Evolutionary conservation across 2,888 invertebrate species (phyloP).

Genomic region (Mechanitis messenoides): DNA sequence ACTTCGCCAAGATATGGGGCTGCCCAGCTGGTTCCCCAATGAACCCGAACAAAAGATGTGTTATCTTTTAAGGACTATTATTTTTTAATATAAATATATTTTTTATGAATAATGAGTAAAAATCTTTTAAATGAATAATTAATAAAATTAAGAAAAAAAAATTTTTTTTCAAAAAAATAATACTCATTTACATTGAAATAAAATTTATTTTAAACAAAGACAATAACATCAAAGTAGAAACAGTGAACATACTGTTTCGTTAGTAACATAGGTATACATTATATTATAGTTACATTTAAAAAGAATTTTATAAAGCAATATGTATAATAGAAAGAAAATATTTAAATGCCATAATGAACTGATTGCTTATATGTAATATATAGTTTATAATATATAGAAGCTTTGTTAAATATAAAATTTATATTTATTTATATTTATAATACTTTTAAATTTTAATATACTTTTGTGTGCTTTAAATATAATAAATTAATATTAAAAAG

Average conservation of each 20-base stretch:
- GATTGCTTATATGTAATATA: neutral
- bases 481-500: conserved; percentile 14
- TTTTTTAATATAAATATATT: no score
- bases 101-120: no score
- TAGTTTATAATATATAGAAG: no score
- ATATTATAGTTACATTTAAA: no score
- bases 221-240: conserved; percentile 18
- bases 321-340: neutral
- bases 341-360: neutral
- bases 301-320: neutral
- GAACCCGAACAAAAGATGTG: conserved; percentile 63
- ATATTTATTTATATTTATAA: neutral
- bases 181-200: conserved; percentile 12
- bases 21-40: conserved; percentile 71
- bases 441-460: neutral
- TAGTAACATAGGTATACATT: neutral
- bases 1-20: conserved; percentile 81
- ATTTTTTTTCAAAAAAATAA: neutral
- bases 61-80: conserved; percentile 25
- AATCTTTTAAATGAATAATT: neutral
- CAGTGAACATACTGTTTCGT: neutral
- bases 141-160: neutral
- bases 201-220: conserved; percentile 27
- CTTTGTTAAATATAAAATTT: neutral
- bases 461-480: conserved; percentile 11